Percentiles rank a stretch among this genome's conserved stretches.
These are phyloP conservation scores for Diplolepis rosae DNA, from an alignment of 2,888 invertebrate species.

Conservation along the genomic window DNA sequence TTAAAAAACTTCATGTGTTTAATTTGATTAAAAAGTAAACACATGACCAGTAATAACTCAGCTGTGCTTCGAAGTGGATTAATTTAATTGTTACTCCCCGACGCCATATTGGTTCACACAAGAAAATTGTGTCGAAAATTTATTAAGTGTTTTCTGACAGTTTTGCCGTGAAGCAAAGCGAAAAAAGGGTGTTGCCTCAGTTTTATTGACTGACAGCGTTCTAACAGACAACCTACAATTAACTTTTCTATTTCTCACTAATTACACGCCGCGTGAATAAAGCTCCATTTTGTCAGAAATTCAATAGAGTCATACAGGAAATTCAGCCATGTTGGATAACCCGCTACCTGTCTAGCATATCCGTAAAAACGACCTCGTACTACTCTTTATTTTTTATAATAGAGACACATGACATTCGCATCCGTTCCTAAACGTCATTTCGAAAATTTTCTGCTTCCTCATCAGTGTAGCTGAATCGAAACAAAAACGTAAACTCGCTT, in stretches of 20 bases:
- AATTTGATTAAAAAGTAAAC: background rate
- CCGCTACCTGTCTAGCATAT: conserved; percentile 30
- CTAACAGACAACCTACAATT: conserved; percentile 64
- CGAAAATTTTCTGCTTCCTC: conserved; percentile 2
- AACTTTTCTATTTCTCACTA: conserved; percentile 52
- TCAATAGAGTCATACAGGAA: conserved; percentile 60
- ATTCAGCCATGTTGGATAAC: conserved; percentile 51
- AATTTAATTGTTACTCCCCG: background rate
- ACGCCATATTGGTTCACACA: background rate
- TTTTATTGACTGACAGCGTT: conserved; percentile 53
- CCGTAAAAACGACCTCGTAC: conserved; percentile 22
- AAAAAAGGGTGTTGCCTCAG: conserved; percentile 52
- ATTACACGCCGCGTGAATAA: conserved; percentile 44
- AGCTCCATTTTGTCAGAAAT: conserved; percentile 59
- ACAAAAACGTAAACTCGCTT: background rate
- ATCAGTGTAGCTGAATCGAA: conserved; percentile 7
- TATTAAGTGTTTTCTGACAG: background rate
- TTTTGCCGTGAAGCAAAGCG: conserved; percentile 33
- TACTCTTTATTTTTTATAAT: conserved; percentile 3
- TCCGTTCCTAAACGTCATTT: conserved; percentile 29
- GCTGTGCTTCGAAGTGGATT: background rate
- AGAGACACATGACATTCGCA: conserved; percentile 25
- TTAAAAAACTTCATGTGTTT: too few species aligned
- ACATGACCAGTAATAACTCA: background rate
- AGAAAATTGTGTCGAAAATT: conserved; percentile 19